These are phyloP conservation scores for Lagenorhynchus albirostris DNA, from an alignment of 2,113 vertebrate genomes.

Conservation along the genomic window DNA sequence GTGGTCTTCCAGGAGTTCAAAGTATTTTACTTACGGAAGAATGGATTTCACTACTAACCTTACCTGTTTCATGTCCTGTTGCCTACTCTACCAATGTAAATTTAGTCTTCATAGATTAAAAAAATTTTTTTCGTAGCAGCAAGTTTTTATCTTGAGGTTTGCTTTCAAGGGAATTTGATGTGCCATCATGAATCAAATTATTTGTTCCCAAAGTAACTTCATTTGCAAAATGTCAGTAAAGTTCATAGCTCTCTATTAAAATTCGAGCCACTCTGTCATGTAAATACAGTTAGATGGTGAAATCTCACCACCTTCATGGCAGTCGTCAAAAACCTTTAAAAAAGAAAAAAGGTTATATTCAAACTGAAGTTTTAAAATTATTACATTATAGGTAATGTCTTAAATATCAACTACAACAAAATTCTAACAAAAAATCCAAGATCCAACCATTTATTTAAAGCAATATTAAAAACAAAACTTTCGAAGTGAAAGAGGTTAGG, in stretches of 20 bases:
- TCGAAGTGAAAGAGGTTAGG: neutral
- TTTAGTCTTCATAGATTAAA: conserved; percentile 47
- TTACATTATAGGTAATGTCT: neutral
- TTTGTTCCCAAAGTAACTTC: conserved; percentile 39
- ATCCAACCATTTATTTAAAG: neutral
- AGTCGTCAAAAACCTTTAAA: conserved; percentile 96
- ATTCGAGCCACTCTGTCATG: conserved; percentile 96
- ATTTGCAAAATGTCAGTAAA: conserved; percentile 42
- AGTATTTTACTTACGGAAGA: neutral
- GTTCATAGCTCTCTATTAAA: conserved; percentile 79
- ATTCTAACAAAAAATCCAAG: conserved; percentile 12
- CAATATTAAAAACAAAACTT: conserved; percentile 27
- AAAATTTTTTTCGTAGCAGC: conserved; percentile 25
- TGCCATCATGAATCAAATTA: conserved; percentile 31
- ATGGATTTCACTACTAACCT: neutral
- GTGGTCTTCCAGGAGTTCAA: neutral
- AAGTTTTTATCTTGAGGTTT: conserved; percentile 40
- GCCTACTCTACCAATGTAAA: conserved; percentile 3
- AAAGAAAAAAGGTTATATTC: conserved; percentile 54
- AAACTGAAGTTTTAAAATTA: conserved; percentile 47
- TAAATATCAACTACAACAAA: neutral
- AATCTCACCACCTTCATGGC: conserved; percentile 96
- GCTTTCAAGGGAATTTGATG: conserved; percentile 30
- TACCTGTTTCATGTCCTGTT: conserved; percentile 14
- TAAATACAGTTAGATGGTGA: conserved; percentile 96